Conservation (phyloP, 1,140 invertebrate genomes). For the Sinella curviseta region DNA sequence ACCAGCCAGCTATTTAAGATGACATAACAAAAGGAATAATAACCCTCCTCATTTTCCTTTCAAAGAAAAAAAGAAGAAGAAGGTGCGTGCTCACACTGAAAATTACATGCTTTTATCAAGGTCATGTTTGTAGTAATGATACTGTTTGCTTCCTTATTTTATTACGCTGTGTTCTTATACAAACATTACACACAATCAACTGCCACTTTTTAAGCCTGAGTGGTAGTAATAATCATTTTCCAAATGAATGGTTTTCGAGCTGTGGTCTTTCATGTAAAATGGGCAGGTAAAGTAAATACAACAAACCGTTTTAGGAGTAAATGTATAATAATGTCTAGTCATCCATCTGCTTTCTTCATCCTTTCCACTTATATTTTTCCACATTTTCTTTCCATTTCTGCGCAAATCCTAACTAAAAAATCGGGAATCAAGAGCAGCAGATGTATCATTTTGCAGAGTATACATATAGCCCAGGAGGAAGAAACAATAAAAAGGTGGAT, state of each 20-base stretch:
- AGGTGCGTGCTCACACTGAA: conserved; percentile 5
- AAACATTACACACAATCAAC: not conserved
- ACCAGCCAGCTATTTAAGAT: not conserved
- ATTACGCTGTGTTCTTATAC: no score
- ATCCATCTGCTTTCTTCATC: not conserved
- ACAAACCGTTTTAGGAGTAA: not conserved
- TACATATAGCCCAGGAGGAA: no score
- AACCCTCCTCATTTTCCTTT: conserved; percentile 5
- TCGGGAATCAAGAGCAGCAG: no score
- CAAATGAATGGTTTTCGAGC: not conserved
- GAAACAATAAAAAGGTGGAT: no score
- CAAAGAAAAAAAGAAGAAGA: not conserved
- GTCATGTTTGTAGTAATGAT: not conserved
- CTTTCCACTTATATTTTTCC: no score
- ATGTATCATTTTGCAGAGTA: no score
- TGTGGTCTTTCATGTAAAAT: not conserved
- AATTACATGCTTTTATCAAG: conserved; percentile 25
- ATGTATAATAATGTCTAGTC: no score
- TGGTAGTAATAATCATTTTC: no score
- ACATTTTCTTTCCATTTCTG: no score
- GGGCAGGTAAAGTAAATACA: not conserved
- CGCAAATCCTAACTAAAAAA: no score
- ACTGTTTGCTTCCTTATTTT: not conserved
- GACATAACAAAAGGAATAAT: not conserved
- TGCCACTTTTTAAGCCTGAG: not conserved